phyloP scores from a whole-genome alignment of 2,113 vertebrate genomes.

The Rhea americana region DNA sequence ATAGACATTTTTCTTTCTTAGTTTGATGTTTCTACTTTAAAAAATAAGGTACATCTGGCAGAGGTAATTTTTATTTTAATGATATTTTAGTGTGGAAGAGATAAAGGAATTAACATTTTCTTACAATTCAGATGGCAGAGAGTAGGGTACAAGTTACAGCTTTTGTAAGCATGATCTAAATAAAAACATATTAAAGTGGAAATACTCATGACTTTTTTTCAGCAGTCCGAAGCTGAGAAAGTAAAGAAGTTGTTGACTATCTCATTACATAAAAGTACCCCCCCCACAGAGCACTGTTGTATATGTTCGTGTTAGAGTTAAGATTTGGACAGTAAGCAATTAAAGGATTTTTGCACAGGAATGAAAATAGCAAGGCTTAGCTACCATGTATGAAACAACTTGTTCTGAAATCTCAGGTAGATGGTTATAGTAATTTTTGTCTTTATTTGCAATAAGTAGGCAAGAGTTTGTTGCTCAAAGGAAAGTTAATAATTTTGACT shows the following conservation, averaged over 20 bases:
- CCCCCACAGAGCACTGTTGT: neutral
- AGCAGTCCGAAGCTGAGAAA: neutral
- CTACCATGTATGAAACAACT: neutral
- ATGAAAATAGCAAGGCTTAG: neutral
- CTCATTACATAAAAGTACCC: neutral
- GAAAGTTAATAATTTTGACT: neutral
- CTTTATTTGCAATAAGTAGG: neutral
- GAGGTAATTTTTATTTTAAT: neutral
- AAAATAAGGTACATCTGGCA: neutral
- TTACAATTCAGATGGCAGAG: neutral
- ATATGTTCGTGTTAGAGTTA: fast-evolving
- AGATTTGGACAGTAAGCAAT: neutral
- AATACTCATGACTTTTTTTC: neutral
- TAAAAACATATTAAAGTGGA: neutral
- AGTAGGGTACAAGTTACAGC: neutral
- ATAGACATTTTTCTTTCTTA: neutral
- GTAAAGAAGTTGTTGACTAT: neutral
- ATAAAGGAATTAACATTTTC: neutral
- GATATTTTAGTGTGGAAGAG: neutral
- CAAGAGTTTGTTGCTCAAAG: neutral
- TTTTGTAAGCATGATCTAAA: neutral
- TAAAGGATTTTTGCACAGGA: neutral
- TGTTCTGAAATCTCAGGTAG: neutral
- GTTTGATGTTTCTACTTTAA: no score
- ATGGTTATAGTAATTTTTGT: neutral